phyloP scores from a whole-genome alignment of 1,140 invertebrate genomes.

The Drosophila repletoides region DNA sequence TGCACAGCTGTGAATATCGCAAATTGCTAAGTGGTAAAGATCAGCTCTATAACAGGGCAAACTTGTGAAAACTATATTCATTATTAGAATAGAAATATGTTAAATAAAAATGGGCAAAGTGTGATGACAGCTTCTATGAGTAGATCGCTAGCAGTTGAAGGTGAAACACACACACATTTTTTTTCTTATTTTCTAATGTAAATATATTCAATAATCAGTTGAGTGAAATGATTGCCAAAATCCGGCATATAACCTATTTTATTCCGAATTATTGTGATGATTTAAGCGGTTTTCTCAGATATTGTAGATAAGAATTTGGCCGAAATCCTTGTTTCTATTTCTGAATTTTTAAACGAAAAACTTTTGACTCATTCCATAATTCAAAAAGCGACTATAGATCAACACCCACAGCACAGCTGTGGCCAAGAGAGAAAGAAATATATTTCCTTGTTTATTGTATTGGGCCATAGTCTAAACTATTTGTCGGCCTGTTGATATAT shows the following conservation, averaged over 20 bases:
- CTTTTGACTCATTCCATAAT: not conserved
- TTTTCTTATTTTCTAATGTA: too few species aligned
- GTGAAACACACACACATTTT: conserved; percentile 4
- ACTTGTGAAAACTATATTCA: not conserved
- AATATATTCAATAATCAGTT: too few species aligned
- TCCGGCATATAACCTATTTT: too few species aligned
- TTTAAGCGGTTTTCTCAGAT: too few species aligned
- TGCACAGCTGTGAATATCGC: not conserved
- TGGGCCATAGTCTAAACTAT: conserved; percentile 8
- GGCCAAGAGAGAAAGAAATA: conserved; percentile 1
- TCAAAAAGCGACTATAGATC: not conserved
- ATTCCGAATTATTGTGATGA: not conserved
- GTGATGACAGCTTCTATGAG: conserved; percentile 24
- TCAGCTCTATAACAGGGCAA: not conserved
- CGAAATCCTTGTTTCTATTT: not conserved
- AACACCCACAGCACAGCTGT: conserved; percentile 19
- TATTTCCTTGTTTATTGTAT: conserved; percentile 33
- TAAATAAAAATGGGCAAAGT: conserved; percentile 17
- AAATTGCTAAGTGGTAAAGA: conserved; percentile 8
- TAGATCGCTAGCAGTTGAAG: conserved; percentile 4
- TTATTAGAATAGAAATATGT: too few species aligned
- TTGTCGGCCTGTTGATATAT: conserved; percentile 35
- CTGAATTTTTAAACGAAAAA: not conserved
- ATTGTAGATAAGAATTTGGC: not conserved
- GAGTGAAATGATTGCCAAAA: conserved; percentile 14